Evolutionary conservation across 2,888 invertebrate genomes (phyloP), one percentile per base, ranked within the genome.

Genomic region (Melanotus villosus): DNA sequence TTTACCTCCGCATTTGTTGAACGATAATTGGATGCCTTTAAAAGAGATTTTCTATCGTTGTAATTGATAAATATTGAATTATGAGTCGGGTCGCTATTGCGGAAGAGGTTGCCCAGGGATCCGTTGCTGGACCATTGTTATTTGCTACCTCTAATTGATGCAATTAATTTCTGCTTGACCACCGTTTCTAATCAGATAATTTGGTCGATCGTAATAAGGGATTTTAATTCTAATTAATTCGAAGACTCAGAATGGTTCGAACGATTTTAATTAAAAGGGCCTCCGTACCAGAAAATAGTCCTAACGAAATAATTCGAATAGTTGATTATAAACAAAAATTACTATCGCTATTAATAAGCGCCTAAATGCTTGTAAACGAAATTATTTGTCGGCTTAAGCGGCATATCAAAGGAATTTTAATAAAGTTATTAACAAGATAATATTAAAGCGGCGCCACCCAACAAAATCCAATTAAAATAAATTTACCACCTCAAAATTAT

Each of bases 361-460:
- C 30, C 58, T 58, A 58, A 58, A 66, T n/a, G 32, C 34, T 60
- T 38, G 52, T 59, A 60, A 66, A 59, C 59, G 59, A 59, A 62
- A 68, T 62, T 60, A 67, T 62, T 67, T 68, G 68, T 43, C 57
- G 58, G 59, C 50, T 38, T 59, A 64, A 64, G 63, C 66, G 69
- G 63, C 47, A 36, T 56, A 54, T 70, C 68, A 73, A 73, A 71
- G 41, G 64, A 73, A 73, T 71, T 68, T 77, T 79, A 80, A 80
- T 80, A 78, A 79, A 79, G 77, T 78, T 79, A 80, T 80, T 79
- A 80, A 78, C 79, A 71, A 77, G 79, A 75, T 78, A 77, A 78
- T 78, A 76, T 74, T 70, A 72, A 70, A 70, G 74, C 71, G 71
- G 74, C 65, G 72, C 78, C 76, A 76, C 75, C 78, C 77, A 75